A percentile compares a stretch with the other conserved stretches of the same genome.
Conservation (phyloP, 2,113 vertebrate species). For the Neodon shergylaensis region DNA sequence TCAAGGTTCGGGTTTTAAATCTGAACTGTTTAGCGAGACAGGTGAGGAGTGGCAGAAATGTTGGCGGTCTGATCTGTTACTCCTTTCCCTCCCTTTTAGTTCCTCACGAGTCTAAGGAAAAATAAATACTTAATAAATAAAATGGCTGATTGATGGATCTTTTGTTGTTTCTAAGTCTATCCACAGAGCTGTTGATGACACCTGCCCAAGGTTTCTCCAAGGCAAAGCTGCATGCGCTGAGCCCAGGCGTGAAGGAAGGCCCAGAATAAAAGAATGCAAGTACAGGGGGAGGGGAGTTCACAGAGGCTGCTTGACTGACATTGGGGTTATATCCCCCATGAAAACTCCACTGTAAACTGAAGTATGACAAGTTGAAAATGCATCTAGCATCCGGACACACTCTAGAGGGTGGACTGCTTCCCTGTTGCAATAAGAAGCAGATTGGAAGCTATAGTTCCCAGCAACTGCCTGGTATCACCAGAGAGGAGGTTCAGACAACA, state of each 20-base stretch:
- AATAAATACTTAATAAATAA: conserved; percentile 21
- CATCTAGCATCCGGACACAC: not conserved
- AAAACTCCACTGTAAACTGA: not conserved
- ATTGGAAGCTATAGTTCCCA: not conserved
- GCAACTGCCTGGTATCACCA: not conserved
- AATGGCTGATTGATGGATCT: not conserved
- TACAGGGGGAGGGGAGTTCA: not conserved
- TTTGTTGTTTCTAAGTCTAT: conserved; percentile 23
- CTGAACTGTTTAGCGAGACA: not conserved
- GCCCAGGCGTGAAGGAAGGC: not conserved
- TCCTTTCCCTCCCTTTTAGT: not conserved
- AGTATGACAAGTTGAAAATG: not conserved
- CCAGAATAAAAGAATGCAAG: not conserved
- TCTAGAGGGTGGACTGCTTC: too few species aligned
- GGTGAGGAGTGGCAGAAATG: not conserved
- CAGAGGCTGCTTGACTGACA: not conserved
- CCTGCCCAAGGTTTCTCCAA: not conserved
- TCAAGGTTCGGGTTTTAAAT: conserved; percentile 7
- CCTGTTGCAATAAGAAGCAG: too few species aligned
- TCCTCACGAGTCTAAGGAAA: not conserved
- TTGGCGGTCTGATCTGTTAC: not conserved
- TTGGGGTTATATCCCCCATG: too few species aligned
- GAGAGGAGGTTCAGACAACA: not conserved
- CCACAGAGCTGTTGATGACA: not conserved
- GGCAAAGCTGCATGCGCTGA: not conserved